Conservation (phyloP, 2,888 invertebrate genomes). For the Eretmocerus hayati region DNA sequence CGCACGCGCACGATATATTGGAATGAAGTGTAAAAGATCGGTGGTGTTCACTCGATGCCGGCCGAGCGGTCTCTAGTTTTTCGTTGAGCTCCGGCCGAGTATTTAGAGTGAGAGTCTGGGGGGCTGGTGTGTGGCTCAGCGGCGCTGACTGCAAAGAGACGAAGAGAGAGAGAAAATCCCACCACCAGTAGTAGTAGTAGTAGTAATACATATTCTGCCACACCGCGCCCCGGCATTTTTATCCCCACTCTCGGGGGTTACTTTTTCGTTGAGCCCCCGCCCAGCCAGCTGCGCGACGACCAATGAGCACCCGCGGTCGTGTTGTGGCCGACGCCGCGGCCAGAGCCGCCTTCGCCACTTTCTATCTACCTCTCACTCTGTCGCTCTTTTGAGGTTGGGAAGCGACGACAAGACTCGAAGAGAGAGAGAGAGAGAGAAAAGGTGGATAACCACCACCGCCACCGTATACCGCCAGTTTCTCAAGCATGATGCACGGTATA, state of each 20-base stretch:
- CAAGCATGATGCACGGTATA: no score
- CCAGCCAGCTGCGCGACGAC: slow-evolving; percentile 34
- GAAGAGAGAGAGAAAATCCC: no score
- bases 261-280: slow-evolving; percentile 45
- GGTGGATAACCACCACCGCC: no score
- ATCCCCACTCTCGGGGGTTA: slow-evolving; percentile 37
- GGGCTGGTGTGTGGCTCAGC: no score
- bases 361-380: neutral
- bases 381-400: neutral
- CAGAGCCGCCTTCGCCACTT: slow-evolving; percentile 44
- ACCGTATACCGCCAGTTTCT: no score
- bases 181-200: no score
- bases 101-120: slow-evolving; percentile 46
- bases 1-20: neutral
- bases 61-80: slow-evolving; percentile 47
- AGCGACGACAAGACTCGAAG: neutral
- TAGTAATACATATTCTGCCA: no score
- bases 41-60: slow-evolving; percentile 40
- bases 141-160: no score
- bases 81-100: slow-evolving; percentile 41
- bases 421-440: neutral
- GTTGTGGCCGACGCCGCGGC: slow-evolving; percentile 48
- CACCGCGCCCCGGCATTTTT: slow-evolving; percentile 30
- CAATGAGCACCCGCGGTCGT: slow-evolving; percentile 44
- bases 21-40: neutral